Evolutionary conservation across 1,140 invertebrate species (phyloP), one percentile per base, ranked within the genome.

Genomic region (Diorhabda sublineata): DNA sequence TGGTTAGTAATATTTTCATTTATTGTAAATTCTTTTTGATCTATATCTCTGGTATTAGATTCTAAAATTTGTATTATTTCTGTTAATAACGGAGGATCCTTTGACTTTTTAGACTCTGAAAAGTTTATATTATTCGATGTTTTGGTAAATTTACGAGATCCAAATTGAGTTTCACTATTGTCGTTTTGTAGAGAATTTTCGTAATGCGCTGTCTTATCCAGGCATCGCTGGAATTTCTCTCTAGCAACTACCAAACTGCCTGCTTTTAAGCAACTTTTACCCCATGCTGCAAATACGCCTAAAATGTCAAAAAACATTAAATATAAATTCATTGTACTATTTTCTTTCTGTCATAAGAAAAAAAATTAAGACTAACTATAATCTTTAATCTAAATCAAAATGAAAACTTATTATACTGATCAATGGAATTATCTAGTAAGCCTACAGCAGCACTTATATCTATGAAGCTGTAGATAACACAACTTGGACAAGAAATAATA

Each of bases 211-310:
- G 80, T 77, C 68, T 81, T 85, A 63, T 86, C 85, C 69, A 88
- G 83, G 74, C 86, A 88, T 42, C 83, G 77, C 7, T 84, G 81
- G 75, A 88, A 88, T 75, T 90, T 90, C 56, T 89, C 87, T 44
- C 91, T 82, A 2, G 94, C 93, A 84, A 88, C 67, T 84, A 84
- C 78, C 83, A 87, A 92, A 74, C 92, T 88, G 1, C 93, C 92
- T 2, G 90, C 88, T 72, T 89, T 89, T 1, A 96, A 81, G 75
- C 90, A 94, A 57, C 91, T 88, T 78, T 94, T 89, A 1, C 93
- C 94, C 92, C 94, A 96, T 0, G 91, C 90, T 2, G 90, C 91
- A 86, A 94, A 91, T 0, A 96, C 91, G 41, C 87, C 87, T 75
- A 84, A 81, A 41, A 76, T 26, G 26, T 26, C 63, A 71, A 59